Evolutionary conservation across 1,140 invertebrate species (phyloP).

Genomic region (Steinernema feltiae): DNA sequence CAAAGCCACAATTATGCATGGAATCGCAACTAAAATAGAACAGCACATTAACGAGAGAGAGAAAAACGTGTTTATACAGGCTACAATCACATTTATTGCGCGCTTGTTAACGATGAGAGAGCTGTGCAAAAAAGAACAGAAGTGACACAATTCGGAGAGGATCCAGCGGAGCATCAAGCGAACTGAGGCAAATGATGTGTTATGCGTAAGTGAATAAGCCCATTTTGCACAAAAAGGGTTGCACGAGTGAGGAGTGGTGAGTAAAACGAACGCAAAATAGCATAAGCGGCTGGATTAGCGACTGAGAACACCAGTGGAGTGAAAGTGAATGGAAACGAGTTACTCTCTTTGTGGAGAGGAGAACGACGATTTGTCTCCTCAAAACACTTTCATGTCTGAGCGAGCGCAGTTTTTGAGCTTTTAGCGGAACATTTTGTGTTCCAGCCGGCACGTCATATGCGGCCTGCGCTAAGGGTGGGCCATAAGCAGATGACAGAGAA

Average conservation of each 20-base stretch:
- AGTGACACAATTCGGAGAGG: neutral
- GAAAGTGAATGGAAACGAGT: neutral
- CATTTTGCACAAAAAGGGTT: neutral
- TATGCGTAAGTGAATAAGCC: slow-evolving; percentile 8
- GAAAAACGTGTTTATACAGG: neutral
- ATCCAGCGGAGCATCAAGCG: neutral
- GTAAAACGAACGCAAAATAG: neutral
- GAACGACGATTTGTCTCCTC: too few species aligned
- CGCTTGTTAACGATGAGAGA: neutral
- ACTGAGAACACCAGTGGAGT: neutral
- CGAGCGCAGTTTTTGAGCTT: too few species aligned
- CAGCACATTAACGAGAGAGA: neutral
- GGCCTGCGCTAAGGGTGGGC: too few species aligned
- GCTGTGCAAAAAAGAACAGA: neutral
- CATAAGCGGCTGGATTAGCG: neutral
- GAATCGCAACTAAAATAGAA: neutral
- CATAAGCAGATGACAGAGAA: too few species aligned
- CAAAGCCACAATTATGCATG: neutral
- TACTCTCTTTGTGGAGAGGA: too few species aligned
- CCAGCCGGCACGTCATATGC: too few species aligned
- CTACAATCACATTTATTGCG: neutral
- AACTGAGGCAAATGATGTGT: slow-evolving; percentile 6
- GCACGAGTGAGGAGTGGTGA: neutral
- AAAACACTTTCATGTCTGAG: too few species aligned
- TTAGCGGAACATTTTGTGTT: too few species aligned